Evolutionary conservation across 1,140 invertebrate genomes (phyloP), one percentile per base, ranked within the genome.

Genomic region (Brachionus manjavacas): DNA sequence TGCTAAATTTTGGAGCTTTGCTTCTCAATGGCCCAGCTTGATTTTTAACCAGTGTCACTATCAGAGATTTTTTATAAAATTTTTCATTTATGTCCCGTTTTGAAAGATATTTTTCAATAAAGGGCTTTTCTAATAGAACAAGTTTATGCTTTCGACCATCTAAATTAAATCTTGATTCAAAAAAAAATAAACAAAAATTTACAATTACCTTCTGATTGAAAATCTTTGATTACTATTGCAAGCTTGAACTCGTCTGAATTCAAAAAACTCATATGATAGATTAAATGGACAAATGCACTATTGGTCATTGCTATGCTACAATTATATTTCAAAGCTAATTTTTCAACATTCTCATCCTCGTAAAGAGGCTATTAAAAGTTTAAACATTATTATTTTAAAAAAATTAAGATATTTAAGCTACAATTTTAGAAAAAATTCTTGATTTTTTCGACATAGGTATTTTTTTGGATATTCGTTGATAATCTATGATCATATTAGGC

Each of bases 61-160:
- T 8, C 8, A 81, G 8, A 0, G 79, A 60, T 64, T 55, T 52
- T 64, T 68, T 60, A 16, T 64, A 81, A 43, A 64, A 81, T 16
- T 81, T 81, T 68, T 81, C 79, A 28, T 81, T 81, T 43, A 81
- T 64, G 1, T 68, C 72, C 9, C 52, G 4, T 64, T 81, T 81
- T 4, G 79, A 81, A 41, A 64, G 52, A 81, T 68, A 55, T 28
- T 81, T 68, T 16, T 81, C 79, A 3, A 81, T 43, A 43, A 81
- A 68, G 7, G 79, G 79, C n/a, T 81, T 81, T 14, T 81, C 79
- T 0, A 81, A 12, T 23, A 64, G 16, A 8, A 81, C 4, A 14
- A 81, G 20, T 64, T 81, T 81, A 2, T 68, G 52, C 16, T 64
- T 68, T 23, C 14, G 28, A 4, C 52, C 79, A 64, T 81, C 79